Conservation (phyloP, 2,888 invertebrate species). For the Phaonia tiefii region DNA sequence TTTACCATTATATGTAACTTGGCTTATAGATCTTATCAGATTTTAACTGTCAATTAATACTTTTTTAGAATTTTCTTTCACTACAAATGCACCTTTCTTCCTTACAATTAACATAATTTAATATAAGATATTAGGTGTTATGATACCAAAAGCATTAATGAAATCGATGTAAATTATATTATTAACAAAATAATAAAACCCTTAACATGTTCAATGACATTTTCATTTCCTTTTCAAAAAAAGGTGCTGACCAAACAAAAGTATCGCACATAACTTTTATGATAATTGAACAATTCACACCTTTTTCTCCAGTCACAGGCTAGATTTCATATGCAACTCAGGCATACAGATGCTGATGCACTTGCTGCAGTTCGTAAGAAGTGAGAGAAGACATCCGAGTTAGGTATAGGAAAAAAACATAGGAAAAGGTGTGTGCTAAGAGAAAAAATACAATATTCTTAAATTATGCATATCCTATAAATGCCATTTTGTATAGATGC, state of each 20-base stretch:
- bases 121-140: too few relatives aligned
- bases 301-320: slow-evolving; percentile 66
- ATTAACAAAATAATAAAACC: slow-evolving; percentile 22
- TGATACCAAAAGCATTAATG: too few relatives aligned
- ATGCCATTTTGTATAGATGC: not conserved
- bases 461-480: slow-evolving; percentile 29
- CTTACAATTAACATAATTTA: too few relatives aligned
- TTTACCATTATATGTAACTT: too few relatives aligned
- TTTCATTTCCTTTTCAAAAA: slow-evolving; percentile 17
- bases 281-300: slow-evolving; percentile 79
- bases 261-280: slow-evolving; percentile 75
- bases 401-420: slow-evolving; percentile 9
- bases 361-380: slow-evolving; percentile 1
- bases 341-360: not conserved
- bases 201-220: slow-evolving; percentile 61
- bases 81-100: too few relatives aligned
- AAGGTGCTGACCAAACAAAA: slow-evolving; percentile 53
- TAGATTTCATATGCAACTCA: not conserved
- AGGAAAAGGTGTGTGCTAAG: slow-evolving; percentile 24
- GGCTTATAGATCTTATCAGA: too few relatives aligned
- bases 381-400: not conserved
- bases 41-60: too few relatives aligned
- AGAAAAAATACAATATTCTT: slow-evolving; percentile 18
- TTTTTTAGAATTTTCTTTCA: too few relatives aligned
- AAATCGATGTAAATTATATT: not conserved